Conservation (phyloP, 2,797 vertebrate species). For the Bradypodion ventrale region DNA sequence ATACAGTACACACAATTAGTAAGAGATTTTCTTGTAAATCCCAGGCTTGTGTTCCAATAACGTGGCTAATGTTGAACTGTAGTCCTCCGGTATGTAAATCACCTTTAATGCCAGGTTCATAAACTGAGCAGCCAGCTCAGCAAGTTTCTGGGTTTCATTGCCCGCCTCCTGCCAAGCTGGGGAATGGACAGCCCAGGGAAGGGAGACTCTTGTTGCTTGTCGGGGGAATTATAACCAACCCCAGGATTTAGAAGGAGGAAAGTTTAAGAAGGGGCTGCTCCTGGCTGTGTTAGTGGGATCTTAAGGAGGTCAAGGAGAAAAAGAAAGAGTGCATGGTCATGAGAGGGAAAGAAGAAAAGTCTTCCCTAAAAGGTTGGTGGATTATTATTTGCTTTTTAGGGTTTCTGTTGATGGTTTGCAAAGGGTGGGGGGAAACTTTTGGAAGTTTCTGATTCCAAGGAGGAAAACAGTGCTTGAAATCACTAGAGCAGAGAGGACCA, state of each 20-base stretch:
- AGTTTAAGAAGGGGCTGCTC: slow-evolving; percentile 1
- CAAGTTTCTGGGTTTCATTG: slow-evolving; percentile 34
- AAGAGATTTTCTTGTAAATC: slow-evolving; percentile 70
- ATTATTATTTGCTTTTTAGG: neutral
- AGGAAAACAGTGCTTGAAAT: neutral
- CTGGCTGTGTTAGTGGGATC: neutral
- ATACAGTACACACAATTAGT: slow-evolving; percentile 46
- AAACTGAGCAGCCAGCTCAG: slow-evolving; percentile 51
- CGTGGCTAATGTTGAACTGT: slow-evolving; percentile 72
- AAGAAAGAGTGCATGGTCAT: slow-evolving; percentile 50
- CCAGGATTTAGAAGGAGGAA: neutral
- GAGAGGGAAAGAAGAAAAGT: slow-evolving; percentile 75
- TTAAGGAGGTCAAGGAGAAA: slow-evolving; percentile 4
- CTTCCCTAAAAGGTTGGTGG: slow-evolving; percentile 78
- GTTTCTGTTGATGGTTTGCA: neutral
- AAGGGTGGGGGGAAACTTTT: neutral
- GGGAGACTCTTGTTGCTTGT: slow-evolving; percentile 27
- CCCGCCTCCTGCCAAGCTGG: slow-evolving; percentile 54
- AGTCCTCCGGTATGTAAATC: slow-evolving; percentile 73
- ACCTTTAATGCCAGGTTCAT: slow-evolving; percentile 63
- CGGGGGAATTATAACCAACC: slow-evolving; percentile 20
- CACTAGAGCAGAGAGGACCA: neutral
- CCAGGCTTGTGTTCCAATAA: slow-evolving; percentile 63
- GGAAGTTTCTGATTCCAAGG: neutral
- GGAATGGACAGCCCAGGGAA: slow-evolving; percentile 37